Evolutionary conservation across 1,140 invertebrate genomes (phyloP), one percentile per base, ranked within the genome.

Genomic region (Achatina immaculata): DNA sequence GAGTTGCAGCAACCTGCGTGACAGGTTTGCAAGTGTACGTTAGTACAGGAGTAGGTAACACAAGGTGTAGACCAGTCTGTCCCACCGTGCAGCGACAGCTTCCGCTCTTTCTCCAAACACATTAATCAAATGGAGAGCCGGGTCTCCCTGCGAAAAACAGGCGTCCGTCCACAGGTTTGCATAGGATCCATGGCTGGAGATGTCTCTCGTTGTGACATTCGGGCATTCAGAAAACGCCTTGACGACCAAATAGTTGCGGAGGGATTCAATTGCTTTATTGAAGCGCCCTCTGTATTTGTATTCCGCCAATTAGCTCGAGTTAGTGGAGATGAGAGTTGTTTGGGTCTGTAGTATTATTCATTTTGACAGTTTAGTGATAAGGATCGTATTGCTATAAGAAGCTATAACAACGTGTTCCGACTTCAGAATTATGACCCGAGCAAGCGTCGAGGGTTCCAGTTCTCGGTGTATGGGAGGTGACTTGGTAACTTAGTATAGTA

Each of bases 1-100:
- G 55, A 58, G 55, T 58, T 58, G 55, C 55, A 58, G 24, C 55
- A 24, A 58, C 55, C 55, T 11, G 11, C 55, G 55, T 58, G 55
- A 58, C 55, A 58, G n/a, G 55, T 14, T 58, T 58, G 55, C 55
- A 58, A 58, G 55, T 58, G 55, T 58, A 58, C n/a, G 55, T 58
- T 58, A 58, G 55, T 58, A 58, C 14, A 58, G 55, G n/a, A 21
- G 55, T 58, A 58, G n/a, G 55, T 58, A 58, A 58, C 55, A 24
- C 9, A 58, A 11, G 21, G 55, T 14, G 14, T 58, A 58, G 11
- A 58, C n/a, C 55, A 19, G 55, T 58, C 14, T 58, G 55, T 14
- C 7, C 24, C 55, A 58, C 55, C 55, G 4, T 58, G 11, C n/a
- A 14, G n/a, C 55, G 55, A 21, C 55, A 24, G 24, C n/a, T 19